These are phyloP conservation scores for Uloborus diversus DNA, from an alignment of 1,140 invertebrate genomes.

Conservation along the genomic window DNA sequence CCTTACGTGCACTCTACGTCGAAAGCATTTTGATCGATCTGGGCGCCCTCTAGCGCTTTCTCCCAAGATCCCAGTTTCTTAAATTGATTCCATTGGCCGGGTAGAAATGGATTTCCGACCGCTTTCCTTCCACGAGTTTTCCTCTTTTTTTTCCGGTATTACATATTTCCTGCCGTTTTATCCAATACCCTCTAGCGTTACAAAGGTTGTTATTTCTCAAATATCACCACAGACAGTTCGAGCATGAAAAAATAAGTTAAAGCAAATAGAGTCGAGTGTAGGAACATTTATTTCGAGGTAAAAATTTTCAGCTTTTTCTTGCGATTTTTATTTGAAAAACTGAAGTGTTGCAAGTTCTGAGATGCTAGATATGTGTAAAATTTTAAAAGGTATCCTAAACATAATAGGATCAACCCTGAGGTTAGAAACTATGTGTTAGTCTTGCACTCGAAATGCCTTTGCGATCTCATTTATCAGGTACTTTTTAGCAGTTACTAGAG, in stretches of 20 bases:
- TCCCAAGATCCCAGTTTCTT: constrained; percentile 51
- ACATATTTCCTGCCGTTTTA: constrained; percentile 55
- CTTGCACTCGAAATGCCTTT: no score
- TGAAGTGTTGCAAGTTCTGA: no score
- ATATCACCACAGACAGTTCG: constrained; percentile 28
- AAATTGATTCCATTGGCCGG: constrained; percentile 53
- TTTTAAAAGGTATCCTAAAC: no score
- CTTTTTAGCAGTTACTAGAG: no score
- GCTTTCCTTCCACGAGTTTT: constrained; percentile 37
- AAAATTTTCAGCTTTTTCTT: not conserved
- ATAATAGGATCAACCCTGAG: no score
- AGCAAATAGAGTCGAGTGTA: constrained; percentile 27
- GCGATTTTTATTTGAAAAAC: no score
- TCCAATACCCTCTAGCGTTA: constrained; percentile 51
- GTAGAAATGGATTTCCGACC: constrained; percentile 54
- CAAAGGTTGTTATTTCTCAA: constrained; percentile 53
- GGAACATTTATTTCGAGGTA: constrained; percentile 23
- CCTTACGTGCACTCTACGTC: constrained; percentile 21
- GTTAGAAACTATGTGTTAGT: no score
- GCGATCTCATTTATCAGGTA: no score
- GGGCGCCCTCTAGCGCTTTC: constrained; percentile 47
- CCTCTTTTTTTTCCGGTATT: constrained; percentile 9
- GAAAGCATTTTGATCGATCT: constrained; percentile 48
- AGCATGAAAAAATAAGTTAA: constrained; percentile 36
- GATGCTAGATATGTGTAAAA: no score